Evolutionary conservation across 2,888 invertebrate species (phyloP), one percentile per base, ranked within the genome.

Genomic region (Omphaloscelis lunosa): DNA sequence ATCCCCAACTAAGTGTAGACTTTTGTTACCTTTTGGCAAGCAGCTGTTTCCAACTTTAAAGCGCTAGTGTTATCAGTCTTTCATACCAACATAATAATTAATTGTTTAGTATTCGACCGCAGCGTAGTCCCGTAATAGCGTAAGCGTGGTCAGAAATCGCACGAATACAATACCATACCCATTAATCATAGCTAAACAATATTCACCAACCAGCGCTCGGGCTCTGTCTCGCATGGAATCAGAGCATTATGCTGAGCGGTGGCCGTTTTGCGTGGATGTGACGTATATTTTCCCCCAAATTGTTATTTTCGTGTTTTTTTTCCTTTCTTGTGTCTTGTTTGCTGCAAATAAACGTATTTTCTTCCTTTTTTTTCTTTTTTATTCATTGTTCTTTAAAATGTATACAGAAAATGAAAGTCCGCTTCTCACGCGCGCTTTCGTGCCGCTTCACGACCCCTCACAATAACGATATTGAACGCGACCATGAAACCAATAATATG

Each of bases 401-500:
- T 2, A 62, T 20, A 6, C 27, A 2, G 5, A 39, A 56, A 58
- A 15, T n/a, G 4, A 63, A 77, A 79, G 15, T 48, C 11, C n/a
- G 15, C 12, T 27, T 59, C 34, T 39, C 77, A 29, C 29, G 3
- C 23, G 20, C 27, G 9, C 29, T 29, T 39, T n/a, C 2, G 39
- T 72, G 29, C n/a, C 27, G 9, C 2, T 71, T 70, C 45, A 39
- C 27, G 8, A 56, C 20, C 39, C 7, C 8, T 27, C 27, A n/a
- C 27, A 75, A 39, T 56, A 12, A 39, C 23, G 23, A 65, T 53
- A n/a, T 39, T 45, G 15, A 70, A 48, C 34, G 9, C 17, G 15
- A n/a, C 34, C 5, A 23, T 79, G 1, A 72, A 58, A 51, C n/a
- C 5, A 65, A 58, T 79, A 63, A 41, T 29, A 15, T 17, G 12